These are phyloP conservation scores for Anthopleura xanthogrammica DNA, from an alignment of 92 coral and sea anemone species.

Conservation along the genomic window DNA sequence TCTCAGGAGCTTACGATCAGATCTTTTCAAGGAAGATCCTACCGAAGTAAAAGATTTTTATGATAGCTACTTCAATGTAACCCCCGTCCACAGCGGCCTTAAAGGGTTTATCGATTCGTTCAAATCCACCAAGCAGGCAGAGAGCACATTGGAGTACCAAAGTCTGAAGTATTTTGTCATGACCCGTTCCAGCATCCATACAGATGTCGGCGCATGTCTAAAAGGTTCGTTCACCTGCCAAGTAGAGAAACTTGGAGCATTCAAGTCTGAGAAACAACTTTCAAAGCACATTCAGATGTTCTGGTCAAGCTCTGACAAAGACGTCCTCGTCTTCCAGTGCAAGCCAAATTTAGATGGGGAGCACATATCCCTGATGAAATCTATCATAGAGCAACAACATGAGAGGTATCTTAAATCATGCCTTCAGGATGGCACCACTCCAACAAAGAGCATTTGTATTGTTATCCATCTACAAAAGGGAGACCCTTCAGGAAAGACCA, in stretches of 20 bases:
- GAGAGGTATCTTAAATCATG: constrained; percentile 11
- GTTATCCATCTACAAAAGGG: constrained; percentile 38
- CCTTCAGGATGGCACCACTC: neutral
- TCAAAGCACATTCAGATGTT: constrained; percentile 30
- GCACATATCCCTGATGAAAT: constrained; percentile 24
- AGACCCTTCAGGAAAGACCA: neutral
- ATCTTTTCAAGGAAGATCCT: constrained; percentile 21
- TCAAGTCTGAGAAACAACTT: constrained; percentile 41
- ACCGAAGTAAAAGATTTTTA: constrained; percentile 13
- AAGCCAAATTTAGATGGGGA: constrained; percentile 44
- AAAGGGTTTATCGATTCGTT: constrained; percentile 19
- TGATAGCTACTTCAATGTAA: constrained; percentile 21
- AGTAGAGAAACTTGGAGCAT: constrained; percentile 37
- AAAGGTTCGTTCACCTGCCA: constrained; percentile 30
- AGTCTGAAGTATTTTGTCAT: constrained; percentile 37
- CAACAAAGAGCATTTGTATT: constrained; percentile 32
- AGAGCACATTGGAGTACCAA: neutral
- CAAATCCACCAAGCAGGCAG: neutral
- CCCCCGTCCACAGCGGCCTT: constrained; percentile 35
- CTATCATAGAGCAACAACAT: constrained; percentile 31
- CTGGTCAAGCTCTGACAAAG: constrained; percentile 23
- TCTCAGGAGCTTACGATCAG: constrained; percentile 28
- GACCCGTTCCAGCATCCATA: constrained; percentile 42
- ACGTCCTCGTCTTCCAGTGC: constrained; percentile 42
- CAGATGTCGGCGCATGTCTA: constrained; percentile 23